Base-by-base conservation (phyloP, 2,888 invertebrate species). In the Celastrina argiolus region DNA sequence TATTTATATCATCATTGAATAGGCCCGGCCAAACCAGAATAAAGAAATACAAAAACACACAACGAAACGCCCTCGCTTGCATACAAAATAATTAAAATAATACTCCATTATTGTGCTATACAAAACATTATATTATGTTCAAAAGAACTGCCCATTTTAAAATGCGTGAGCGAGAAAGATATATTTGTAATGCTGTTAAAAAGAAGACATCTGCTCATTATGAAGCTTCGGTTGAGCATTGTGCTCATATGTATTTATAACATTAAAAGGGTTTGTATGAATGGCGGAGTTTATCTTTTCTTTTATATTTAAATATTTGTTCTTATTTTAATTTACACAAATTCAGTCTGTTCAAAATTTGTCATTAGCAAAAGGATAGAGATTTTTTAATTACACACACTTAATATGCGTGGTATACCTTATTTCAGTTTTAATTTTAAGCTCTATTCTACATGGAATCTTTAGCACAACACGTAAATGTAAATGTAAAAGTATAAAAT, bases 61-160 rank as follows among this genome's bases (percentile, higher is more conserved):
- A 73, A 75, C 71, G 70, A 72, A 70, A 75, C 78, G 74, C 80
- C 78, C 78, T 72, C 79, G 71, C 76, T 45, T 45, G 42, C 71
- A 73, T 72, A 74, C 77, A 77, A 78, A 73, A 78, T 77, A 80
- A 83, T 84, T 86, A 83, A 82, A 78, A 80, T 79, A 84, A 81
- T 83, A 82, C 83, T 75, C 76, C 72, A 73, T 71, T 70, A 69
- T 69, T 70, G 67, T 80, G 76, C 78, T 77, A 78, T 79, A 80
- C 77, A 81, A 73, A 81, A 74, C 59, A 66, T 66, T 34, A 77
- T 74, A 74, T 72, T 76, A 74, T 74, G 75, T 74, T 75, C 76
- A 75, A 77, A 81, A 80, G 79, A 80, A 84, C 84, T 85, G 83
- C 83, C 83, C 83, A 85, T 87, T 85, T 85, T 83, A 80, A 84